phyloP scores from a whole-genome alignment of 2,113 vertebrate species.

The Apaloderma vittatum region DNA sequence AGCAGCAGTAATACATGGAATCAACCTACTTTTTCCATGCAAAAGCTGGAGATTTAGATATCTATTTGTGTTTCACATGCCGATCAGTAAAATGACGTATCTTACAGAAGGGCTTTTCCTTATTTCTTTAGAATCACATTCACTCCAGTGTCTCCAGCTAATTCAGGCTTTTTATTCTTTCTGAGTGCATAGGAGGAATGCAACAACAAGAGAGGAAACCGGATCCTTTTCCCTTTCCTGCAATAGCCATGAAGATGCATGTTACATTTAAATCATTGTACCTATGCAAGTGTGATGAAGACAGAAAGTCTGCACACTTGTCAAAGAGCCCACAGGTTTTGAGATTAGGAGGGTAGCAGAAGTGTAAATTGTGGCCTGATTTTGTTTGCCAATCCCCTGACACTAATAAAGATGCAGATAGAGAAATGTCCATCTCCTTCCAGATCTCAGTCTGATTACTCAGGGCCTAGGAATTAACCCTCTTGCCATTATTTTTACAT shows the following conservation, averaged over 20 bases:
- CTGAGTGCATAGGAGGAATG: not conserved
- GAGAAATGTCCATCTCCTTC: not conserved
- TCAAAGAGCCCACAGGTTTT: not conserved
- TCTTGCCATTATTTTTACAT: not conserved
- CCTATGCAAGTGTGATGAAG: not conserved
- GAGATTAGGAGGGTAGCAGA: not conserved
- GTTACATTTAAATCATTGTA: not conserved
- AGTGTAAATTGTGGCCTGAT: not conserved
- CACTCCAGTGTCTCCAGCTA: not conserved
- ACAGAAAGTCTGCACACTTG: not conserved
- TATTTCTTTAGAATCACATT: not conserved
- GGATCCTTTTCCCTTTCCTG: not conserved
- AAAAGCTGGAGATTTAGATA: not conserved
- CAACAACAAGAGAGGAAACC: not conserved
- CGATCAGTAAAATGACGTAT: fast-evolving
- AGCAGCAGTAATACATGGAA: not conserved
- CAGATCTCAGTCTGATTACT: not conserved
- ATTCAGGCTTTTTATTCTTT: not conserved
- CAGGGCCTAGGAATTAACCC: not conserved
- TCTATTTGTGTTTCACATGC: not conserved
- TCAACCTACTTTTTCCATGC: not conserved
- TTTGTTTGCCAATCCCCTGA: not conserved
- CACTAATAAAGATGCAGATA: not conserved
- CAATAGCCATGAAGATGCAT: fast-evolving
- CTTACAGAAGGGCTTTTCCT: not conserved